These are phyloP conservation scores for Malacoraja senta DNA, from an alignment of 2,797 vertebrate genomes.

Conservation along the genomic window DNA sequence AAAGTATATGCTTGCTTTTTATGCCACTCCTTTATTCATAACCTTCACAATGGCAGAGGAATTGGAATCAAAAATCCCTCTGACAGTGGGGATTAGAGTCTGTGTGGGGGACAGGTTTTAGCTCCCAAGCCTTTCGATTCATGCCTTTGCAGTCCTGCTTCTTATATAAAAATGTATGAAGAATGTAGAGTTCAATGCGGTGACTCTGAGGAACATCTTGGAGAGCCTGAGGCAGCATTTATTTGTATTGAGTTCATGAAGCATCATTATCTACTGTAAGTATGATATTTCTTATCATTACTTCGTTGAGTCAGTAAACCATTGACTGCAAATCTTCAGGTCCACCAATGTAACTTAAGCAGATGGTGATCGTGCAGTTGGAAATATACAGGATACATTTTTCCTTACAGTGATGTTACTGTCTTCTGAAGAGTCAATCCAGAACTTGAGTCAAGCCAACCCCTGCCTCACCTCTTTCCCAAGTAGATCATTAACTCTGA, in stretches of 20 bases:
- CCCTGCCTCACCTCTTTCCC: no score
- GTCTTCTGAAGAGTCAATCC: not conserved
- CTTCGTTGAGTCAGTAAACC: not conserved
- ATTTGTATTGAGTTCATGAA: not conserved
- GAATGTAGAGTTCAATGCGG: not conserved
- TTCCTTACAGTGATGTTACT: not conserved
- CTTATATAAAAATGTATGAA: not conserved
- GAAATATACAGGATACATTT: not conserved
- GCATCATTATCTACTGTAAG: not conserved
- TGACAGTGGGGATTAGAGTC: not conserved
- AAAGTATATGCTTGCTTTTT: not conserved
- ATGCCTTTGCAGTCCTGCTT: not conserved
- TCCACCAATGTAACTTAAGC: not conserved
- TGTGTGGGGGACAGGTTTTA: not conserved
- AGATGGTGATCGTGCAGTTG: not conserved
- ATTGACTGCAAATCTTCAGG: not conserved
- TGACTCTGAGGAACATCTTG: not conserved
- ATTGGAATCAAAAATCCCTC: not conserved
- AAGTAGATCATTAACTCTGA: not conserved
- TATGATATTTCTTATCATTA: not conserved
- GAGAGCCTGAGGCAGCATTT: not conserved
- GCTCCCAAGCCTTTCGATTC: not conserved
- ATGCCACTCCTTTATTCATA: not conserved
- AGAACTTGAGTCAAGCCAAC: not conserved
- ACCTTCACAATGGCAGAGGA: not conserved